Conservation (phyloP, 1,140 invertebrate species). For the Apis cerana region DNA sequence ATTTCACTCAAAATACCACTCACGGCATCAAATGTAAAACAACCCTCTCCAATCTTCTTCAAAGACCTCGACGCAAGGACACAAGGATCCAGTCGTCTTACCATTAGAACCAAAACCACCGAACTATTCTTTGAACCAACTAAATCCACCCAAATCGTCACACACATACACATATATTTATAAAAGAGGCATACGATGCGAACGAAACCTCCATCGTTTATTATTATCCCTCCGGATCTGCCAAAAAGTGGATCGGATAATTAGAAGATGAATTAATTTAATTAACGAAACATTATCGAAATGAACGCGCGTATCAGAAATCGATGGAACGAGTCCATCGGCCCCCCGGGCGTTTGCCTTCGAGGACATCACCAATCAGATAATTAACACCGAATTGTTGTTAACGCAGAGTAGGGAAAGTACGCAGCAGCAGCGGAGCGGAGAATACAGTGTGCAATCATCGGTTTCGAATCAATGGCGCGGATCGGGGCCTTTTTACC, state of each 20-base stretch:
- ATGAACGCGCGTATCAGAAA: slow-evolving; percentile 24
- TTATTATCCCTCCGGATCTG: not conserved
- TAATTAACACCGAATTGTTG: slow-evolving; percentile 37
- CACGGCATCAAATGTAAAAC: too few species aligned
- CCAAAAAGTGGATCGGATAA: slow-evolving; percentile 1
- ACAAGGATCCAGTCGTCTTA: too few species aligned
- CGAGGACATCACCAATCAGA: slow-evolving; percentile 34
- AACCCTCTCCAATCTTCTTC: too few species aligned
- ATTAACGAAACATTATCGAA: slow-evolving; percentile 47
- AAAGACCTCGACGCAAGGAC: too few species aligned
- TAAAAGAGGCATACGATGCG: too few species aligned
- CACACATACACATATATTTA: too few species aligned
- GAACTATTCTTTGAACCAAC: too few species aligned
- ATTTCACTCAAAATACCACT: too few species aligned
- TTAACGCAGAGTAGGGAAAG: slow-evolving; percentile 5
- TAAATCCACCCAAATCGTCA: too few species aligned
- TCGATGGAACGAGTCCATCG: slow-evolving; percentile 5
- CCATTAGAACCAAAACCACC: too few species aligned
- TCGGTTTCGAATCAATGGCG: slow-evolving; percentile 60
- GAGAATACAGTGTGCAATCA: slow-evolving; percentile 33
- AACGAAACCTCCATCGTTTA: not conserved
- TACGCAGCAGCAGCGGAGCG: not conserved
- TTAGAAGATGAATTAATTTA: slow-evolving; percentile 33
- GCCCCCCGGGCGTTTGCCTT: not conserved
- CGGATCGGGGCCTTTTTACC: slow-evolving; percentile 54